Evolutionary conservation across 2,888 invertebrate species (phyloP).

Genomic region (Torymus auratus): DNA sequence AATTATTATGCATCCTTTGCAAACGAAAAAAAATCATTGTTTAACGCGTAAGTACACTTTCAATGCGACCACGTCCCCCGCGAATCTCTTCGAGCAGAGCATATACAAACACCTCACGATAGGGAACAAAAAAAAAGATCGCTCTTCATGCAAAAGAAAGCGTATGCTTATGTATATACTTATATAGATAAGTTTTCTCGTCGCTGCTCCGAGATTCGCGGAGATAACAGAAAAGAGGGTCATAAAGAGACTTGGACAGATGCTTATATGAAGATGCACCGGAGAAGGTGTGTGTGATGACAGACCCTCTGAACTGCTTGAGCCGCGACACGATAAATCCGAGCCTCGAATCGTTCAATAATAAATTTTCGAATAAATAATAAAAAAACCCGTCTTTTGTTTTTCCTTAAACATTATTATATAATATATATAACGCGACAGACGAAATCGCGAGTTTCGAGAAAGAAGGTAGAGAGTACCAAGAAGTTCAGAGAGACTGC

Average conservation of each 20-base stretch:
- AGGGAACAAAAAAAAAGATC: no score
- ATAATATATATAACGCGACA: no score
- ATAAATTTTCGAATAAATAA: background rate
- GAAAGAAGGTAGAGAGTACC: no score
- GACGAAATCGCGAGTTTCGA: no score
- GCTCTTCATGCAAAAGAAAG: no score
- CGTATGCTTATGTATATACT: no score
- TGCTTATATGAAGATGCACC: slow-evolving; percentile 22
- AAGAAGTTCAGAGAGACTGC: background rate
- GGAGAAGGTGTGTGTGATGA: background rate
- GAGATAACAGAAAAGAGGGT: slow-evolving; percentile 14
- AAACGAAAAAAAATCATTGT: slow-evolving; percentile 15
- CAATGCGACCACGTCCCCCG: slow-evolving; percentile 24
- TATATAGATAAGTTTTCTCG: no score
- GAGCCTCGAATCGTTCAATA: background rate
- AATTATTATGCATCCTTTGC: background rate
- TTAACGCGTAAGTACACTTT: slow-evolving; percentile 34
- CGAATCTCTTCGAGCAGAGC: slow-evolving; percentile 5
- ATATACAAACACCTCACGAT: background rate
- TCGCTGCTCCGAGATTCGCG: background rate
- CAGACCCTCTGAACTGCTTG: slow-evolving; percentile 41
- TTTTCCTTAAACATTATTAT: no score
- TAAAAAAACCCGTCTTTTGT: background rate
- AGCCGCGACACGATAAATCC: background rate
- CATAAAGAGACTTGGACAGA: slow-evolving; percentile 25